phyloP scores from a whole-genome alignment of 2,797 vertebrate species.

The Rousettus madagascariensis region DNA sequence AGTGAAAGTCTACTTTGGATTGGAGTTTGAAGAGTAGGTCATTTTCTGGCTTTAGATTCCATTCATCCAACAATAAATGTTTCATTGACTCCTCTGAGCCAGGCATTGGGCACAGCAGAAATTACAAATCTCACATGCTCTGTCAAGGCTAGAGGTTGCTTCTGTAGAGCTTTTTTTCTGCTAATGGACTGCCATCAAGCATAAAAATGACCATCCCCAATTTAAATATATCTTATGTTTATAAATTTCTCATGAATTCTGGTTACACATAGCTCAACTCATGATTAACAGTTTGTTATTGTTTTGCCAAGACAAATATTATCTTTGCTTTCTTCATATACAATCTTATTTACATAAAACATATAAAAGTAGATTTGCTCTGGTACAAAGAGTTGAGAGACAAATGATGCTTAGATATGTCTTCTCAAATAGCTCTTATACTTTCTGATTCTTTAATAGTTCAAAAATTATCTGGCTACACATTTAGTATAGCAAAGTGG shows the following conservation, averaged over 20 bases:
- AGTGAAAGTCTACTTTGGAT: neutral
- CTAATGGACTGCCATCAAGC: neutral
- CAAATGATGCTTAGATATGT: neutral
- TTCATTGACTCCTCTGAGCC: neutral
- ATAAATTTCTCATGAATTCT: neutral
- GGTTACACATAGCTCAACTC: neutral
- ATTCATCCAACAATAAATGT: neutral
- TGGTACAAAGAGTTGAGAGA: neutral
- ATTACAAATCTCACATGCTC: neutral
- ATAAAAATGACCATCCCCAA: neutral
- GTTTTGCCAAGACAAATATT: neutral
- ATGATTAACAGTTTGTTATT: neutral
- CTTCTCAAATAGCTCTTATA: neutral
- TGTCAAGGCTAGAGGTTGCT: neutral
- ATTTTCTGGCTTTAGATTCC: neutral
- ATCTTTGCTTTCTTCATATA: neutral
- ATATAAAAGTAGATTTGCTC: neutral
- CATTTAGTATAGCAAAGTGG: neutral
- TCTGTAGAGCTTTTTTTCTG: neutral
- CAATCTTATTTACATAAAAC: neutral
- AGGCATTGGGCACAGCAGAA: neutral
- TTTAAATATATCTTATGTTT: neutral
- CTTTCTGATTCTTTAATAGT: neutral
- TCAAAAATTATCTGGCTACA: neutral
- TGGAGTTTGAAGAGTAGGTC: neutral